Conservation (phyloP, 2,888 invertebrate genomes). For the Deilephila elpenor region DNA sequence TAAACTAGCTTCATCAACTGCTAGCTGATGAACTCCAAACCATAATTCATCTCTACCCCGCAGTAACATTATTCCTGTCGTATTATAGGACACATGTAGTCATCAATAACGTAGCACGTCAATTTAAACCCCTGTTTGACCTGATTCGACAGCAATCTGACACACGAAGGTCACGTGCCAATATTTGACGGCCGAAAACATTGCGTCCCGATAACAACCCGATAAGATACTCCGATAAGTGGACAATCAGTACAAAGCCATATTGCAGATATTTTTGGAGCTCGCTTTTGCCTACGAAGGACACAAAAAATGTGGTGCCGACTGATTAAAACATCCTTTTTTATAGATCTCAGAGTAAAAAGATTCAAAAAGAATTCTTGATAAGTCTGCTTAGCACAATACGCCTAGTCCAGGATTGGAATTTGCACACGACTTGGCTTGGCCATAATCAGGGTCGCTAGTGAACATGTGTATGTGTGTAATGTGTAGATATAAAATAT, state of each 20-base stretch:
- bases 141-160: constrained; percentile 14
- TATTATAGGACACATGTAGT: background rate
- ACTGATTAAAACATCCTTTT: background rate
- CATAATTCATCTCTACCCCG: background rate
- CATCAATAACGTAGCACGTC: background rate
- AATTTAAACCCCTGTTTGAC: constrained; percentile 9
- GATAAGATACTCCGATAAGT: constrained; percentile 20
- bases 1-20: background rate
- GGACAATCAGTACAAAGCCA: constrained; percentile 1
- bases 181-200: constrained; percentile 17
- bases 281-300: background rate
- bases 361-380: too few species aligned
- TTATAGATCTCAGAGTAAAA: background rate
- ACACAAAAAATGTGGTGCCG: background rate
- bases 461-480: too few species aligned
- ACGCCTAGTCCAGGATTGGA: too few species aligned
- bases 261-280: background rate
- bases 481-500: too few species aligned
- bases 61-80: background rate
- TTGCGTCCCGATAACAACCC: constrained; percentile 1
- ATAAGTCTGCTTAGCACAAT: too few species aligned
- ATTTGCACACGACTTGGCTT: too few species aligned
- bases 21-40: background rate
- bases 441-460: too few species aligned
- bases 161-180: constrained; percentile 9